Evolutionary conservation across 2,113 vertebrate genomes (phyloP), one percentile per base, ranked within the genome.

Genomic region (Haemorhous mexicanus): DNA sequence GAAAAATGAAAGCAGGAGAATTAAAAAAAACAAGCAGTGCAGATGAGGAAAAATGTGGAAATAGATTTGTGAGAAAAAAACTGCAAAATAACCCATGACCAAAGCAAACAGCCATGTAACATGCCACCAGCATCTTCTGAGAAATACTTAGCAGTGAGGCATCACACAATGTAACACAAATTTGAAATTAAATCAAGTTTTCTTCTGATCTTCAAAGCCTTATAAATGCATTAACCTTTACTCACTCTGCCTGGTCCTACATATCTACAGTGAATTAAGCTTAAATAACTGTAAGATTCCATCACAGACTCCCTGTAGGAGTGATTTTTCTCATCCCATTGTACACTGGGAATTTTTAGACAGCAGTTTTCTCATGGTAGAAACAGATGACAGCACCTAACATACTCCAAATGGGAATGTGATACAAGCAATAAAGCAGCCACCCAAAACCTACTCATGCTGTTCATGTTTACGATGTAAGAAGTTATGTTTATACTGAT

Each of bases 151-250:
- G 35, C 43, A 92, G 37, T 0, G 1, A 92, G 27, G 52, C 82
- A 80, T 64, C 37, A 22, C 47, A 58, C 20, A 35, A 39, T 44
- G 37, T 21, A 92, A 83, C 0, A 2, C 62, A 66, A 33, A 72
- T 84, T 95, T 93, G 61, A 70, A 84, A 92, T 16, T 11, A 80
- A 87, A 75, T 70, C n/a, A 30, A 80, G 52, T 61, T 81, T 69
- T 26, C 55, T 88, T 92, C 88, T 89, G 61, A 86, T 90, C 92
- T 96, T 96, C 83, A 94, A 87, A 95, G 90, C 43, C 79, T 92
- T 12, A 23, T 37, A 90, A 93, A 84, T 2, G 73, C 4, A 0
- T 80, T 88, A 95, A 89, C 68, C 52, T 90, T 85, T 72, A 70
- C 35, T 87, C 10, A 2, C 17, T 63, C 44, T 7, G 39, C 47